Evolutionary conservation across 2,113 vertebrate species (phyloP), one percentile per base, ranked within the genome.

Genomic region (Anhinga rufa): DNA sequence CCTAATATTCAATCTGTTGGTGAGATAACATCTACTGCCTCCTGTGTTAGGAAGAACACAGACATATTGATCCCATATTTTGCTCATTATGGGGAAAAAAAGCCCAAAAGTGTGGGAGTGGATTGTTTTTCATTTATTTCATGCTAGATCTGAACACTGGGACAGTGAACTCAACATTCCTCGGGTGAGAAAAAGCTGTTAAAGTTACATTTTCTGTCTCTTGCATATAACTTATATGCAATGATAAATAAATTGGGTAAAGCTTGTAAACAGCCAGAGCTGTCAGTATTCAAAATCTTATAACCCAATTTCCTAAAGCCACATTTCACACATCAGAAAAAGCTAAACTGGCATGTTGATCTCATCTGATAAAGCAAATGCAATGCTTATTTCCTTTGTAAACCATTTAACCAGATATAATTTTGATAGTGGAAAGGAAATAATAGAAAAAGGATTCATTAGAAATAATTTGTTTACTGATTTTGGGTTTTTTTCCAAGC

Each of bases 381-480:
- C 36, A 79, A 42, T 83, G 70, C 38, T 96, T 90, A 51, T 57
- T 82, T 88, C 51, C 92, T 85, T 64, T 85, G 22, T 78, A 96
- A 97, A 92, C 70, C 36, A 96, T 61, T 97, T 78, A 96, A 69
- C 74, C 61, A 96, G 51, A 57, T 58, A 85, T 93, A 96, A 90
- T 90, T 82, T 93, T 95, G 61, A 93, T 76, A 97, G 25, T 69
- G 64, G 77, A 91, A 95, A 92, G 57, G 49, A 17, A 93, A 52
- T 78, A 91, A 78, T 85, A 77, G 28, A 79, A 94, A 96, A 91
- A 93, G 22, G 2, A 40, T 48, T 93, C 79, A 91, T 95, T 95
- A 95, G 49, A 95, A 97, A 90, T 64, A 24, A 91, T 96, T 96
- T 97, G 86, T 94, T 96, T 97, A 86, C 75, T 20, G 64, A 92